Percentiles rank a stretch among this genome's conserved stretches.
Conservation (phyloP, 2,888 invertebrate genomes). For the Ecliptopera silaceata region DNA sequence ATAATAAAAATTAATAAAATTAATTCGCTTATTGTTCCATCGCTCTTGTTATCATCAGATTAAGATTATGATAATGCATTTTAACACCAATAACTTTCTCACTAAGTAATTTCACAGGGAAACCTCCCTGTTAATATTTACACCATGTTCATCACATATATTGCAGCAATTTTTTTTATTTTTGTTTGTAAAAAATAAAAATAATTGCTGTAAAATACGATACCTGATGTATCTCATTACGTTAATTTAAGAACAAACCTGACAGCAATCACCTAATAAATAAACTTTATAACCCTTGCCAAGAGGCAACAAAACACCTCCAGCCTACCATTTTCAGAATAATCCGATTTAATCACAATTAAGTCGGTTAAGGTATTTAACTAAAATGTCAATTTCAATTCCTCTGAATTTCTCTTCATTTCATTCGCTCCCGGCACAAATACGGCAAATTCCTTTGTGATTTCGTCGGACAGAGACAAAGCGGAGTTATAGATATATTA, state of each 20-base stretch:
- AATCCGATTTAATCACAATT: slow-evolving; percentile 49
- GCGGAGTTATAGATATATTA: slow-evolving; percentile 48
- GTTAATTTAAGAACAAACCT: slow-evolving; percentile 14
- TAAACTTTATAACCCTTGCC: slow-evolving; percentile 21
- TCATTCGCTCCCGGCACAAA: slow-evolving; percentile 46
- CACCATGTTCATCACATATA: too few relatives aligned
- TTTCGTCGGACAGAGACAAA: slow-evolving; percentile 44
- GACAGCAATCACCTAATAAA: slow-evolving; percentile 16
- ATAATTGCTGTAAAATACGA: not conserved
- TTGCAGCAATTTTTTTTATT: too few relatives aligned
- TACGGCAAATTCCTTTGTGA: slow-evolving; percentile 47
- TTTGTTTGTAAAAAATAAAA: not conserved
- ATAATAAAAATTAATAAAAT: too few relatives aligned
- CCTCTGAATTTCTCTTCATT: slow-evolving; percentile 51
- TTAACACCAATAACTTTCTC: too few relatives aligned
- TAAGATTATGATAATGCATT: too few relatives aligned
- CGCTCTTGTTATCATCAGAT: too few relatives aligned
- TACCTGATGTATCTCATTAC: not conserved
- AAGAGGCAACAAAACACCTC: slow-evolving; percentile 32
- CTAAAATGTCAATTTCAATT: slow-evolving; percentile 55
- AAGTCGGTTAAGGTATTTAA: slow-evolving; percentile 48
- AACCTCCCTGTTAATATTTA: too few relatives aligned
- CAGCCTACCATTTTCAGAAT: slow-evolving; percentile 36
- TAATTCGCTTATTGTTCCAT: too few relatives aligned
- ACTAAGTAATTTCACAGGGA: too few relatives aligned